Evolutionary conservation across 53 echinoderm and acorn worm species (phyloP), one percentile per base, ranked within the genome.

Genomic region (Arbacia lixula): DNA sequence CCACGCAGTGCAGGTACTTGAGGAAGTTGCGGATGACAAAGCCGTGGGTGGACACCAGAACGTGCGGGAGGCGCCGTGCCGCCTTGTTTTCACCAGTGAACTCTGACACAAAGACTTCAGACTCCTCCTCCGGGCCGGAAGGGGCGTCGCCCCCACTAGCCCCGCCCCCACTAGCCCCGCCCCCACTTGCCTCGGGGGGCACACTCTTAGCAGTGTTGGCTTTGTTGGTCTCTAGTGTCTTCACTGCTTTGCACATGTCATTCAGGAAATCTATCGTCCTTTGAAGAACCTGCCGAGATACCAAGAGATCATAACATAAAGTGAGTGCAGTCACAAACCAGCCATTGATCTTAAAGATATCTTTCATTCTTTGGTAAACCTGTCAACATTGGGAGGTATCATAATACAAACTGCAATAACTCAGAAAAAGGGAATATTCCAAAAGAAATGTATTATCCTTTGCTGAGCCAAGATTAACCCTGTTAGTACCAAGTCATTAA

Each of bases 31-130:
- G 32, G 34, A 81, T 40, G 9, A 87, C 37, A 56, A 87, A 80
- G 24, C 87, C 87, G 34, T 87, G 87, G 2, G 81, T 64, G 12
- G 81, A 81, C 32, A 87, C 9, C 6, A 87, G 73, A 0, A 87
- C 72, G 16, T 87, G 87, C 31, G 87, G 82, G 32, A 39, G 43
- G 10, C 19, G 36, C 16, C 69, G 19, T 8, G 57, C 68, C 9
- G 12, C 81, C 51, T 62, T 50, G 57, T 76, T 55, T 36, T 76
- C 76, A 5, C 76, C 76, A 1, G 76, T 76, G 55, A 57, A 56
- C 25, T 76, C 76, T 4, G 76, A 76, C 2, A 76, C 57, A 36
- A 76, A 76, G 8, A 76, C 76, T 21, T 76, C 36, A 11, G 76
- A 76, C 55, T 36, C 57, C 21, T 14, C 56, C 35, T 32, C 36